Evolutionary conservation across 2,113 vertebrate genomes (phyloP).

Genomic region (Camelus bactrianus): DNA sequence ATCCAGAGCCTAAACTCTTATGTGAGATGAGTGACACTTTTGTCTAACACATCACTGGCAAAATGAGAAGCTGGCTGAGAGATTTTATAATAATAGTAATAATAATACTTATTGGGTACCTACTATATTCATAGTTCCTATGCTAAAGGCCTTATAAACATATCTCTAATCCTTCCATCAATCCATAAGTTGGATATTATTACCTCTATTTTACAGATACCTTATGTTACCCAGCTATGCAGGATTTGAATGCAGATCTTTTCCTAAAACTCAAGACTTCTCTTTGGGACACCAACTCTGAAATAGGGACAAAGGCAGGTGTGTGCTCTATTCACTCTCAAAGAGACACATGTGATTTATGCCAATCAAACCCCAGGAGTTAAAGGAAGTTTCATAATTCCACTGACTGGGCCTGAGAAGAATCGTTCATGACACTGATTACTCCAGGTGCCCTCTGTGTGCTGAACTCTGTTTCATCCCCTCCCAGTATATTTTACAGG

Average conservation of each 20-base stretch:
- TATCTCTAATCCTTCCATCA: neutral
- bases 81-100: neutral
- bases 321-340: neutral
- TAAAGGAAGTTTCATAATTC: neutral
- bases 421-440: neutral
- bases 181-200: neutral
- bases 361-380: neutral
- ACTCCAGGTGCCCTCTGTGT: neutral
- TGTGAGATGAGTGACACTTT: neutral
- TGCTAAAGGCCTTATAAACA: neutral
- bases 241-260: neutral
- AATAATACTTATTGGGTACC: neutral
- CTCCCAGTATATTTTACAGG: neutral
- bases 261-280: neutral
- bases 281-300: neutral
- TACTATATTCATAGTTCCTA: neutral
- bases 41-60: neutral
- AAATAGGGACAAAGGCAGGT: neutral
- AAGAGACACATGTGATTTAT: neutral
- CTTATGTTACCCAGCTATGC: neutral
- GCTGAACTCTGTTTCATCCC: neutral
- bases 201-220: neutral
- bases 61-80: slow-evolving; percentile 2
- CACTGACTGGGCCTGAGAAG: neutral
- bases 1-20: neutral